Conservation (phyloP, 2,888 invertebrate genomes). For the Mimas tiliae region DNA sequence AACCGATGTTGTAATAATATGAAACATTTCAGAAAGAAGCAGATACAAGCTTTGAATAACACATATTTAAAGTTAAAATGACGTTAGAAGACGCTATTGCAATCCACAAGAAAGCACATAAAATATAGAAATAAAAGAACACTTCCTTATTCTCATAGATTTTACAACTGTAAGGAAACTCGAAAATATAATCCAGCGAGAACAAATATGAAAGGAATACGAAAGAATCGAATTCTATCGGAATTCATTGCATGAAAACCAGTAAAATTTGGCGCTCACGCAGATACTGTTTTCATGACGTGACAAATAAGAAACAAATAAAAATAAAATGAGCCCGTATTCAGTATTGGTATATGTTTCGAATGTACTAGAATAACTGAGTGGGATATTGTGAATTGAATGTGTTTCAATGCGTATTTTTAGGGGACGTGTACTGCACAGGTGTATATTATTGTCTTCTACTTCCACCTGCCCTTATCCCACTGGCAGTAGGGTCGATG, state of each 20-base stretch:
- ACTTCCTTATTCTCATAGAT: neutral
- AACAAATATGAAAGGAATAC: constrained; percentile 38
- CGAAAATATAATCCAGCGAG: constrained; percentile 43
- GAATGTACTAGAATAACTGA: constrained; percentile 32
- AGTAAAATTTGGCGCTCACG: constrained; percentile 50
- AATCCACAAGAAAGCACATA: neutral
- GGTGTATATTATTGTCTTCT: neutral
- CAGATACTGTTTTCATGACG: constrained; percentile 56
- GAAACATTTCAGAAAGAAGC: no score
- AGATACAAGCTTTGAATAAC: no score
- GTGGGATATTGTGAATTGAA: constrained; percentile 1
- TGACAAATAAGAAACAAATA: constrained; percentile 61
- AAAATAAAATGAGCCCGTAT: constrained; percentile 46
- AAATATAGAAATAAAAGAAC: constrained; percentile 13
- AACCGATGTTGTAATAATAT: no score
- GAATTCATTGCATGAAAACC: constrained; percentile 48
- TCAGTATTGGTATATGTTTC: constrained; percentile 21
- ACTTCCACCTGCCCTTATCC: no score
- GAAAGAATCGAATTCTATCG: constrained; percentile 40
- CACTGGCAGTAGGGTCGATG: no score
- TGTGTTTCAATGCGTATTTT: neutral
- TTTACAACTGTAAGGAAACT: constrained; percentile 22
- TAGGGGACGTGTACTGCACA: neutral
- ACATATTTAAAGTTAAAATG: neutral
- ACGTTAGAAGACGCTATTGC: neutral